A percentile compares a stretch with the other conserved stretches of the same genome.
Conservation (phyloP, 2,113 vertebrate species). For the Lasiurus borealis region DNA sequence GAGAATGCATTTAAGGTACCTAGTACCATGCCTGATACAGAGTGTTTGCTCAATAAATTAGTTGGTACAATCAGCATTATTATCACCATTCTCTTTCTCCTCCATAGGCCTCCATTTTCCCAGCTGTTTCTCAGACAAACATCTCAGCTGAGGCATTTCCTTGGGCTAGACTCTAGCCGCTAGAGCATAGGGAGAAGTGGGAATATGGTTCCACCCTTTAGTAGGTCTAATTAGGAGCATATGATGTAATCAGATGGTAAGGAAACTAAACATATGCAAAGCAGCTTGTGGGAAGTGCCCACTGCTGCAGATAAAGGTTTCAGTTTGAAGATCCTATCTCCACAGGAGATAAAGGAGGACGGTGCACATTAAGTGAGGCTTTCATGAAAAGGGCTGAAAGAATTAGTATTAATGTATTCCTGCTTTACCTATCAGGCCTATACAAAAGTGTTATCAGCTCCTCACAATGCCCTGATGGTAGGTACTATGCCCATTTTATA, state of each 20-base stretch:
- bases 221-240: neutral
- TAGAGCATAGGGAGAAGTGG: neutral
- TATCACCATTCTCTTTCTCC: neutral
- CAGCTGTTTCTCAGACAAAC: neutral
- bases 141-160: neutral
- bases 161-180: neutral
- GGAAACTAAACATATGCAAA: neutral
- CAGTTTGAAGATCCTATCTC: neutral
- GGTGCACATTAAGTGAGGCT: rapidly evolving
- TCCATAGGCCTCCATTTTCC: neutral
- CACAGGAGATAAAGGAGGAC: neutral
- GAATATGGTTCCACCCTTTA: neutral
- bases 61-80: neutral
- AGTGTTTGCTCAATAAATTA: neutral
- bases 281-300: neutral
- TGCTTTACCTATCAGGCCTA: neutral
- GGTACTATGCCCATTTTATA: neutral
- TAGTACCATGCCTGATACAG: neutral
- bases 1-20: neutral
- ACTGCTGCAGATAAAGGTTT: neutral
- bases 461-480: neutral
- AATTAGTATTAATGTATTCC: neutral
- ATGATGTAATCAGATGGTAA: neutral
- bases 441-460: neutral
- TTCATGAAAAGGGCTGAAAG: neutral